Evolutionary conservation across 2,888 invertebrate species (phyloP).

Genomic region (Morinoia aosen): DNA sequence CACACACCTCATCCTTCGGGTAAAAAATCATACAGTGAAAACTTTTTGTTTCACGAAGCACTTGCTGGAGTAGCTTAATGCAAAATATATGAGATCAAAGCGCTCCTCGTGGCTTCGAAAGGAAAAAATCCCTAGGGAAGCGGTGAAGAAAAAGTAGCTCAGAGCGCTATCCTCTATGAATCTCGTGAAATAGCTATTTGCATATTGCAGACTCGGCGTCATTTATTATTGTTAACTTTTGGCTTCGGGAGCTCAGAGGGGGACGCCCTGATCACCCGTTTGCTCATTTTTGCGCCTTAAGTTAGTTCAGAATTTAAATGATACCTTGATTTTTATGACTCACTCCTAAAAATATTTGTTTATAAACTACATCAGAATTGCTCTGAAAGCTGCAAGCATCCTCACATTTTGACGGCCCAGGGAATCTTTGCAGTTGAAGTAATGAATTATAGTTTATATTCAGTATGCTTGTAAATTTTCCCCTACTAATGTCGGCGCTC

Average conservation of each 20-base stretch:
- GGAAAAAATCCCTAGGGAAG: background rate
- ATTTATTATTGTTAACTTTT: slow-evolving; percentile 43
- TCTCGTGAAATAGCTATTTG: background rate
- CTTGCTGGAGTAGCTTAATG: background rate
- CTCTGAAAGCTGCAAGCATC: too few species aligned
- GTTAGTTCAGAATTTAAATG: background rate
- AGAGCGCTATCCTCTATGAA: background rate
- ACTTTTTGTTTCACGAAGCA: background rate
- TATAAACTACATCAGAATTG: too few species aligned
- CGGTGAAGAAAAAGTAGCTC: background rate
- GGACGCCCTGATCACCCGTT: slow-evolving; percentile 21
- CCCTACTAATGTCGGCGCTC: too few species aligned
- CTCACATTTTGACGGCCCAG: too few species aligned
- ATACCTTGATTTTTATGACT: too few species aligned
- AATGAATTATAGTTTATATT: too few species aligned
- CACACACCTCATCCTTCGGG: background rate
- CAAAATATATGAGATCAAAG: background rate
- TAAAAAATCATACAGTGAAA: background rate
- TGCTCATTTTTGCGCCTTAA: background rate
- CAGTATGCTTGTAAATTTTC: too few species aligned
- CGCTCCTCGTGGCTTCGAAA: background rate
- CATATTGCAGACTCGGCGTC: slow-evolving; percentile 9
- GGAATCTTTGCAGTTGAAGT: too few species aligned
- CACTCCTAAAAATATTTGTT: too few species aligned
- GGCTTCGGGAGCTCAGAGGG: background rate